These are phyloP conservation scores for Ips typographus DNA, from an alignment of 1,140 invertebrate genomes.

Conservation along the genomic window DNA sequence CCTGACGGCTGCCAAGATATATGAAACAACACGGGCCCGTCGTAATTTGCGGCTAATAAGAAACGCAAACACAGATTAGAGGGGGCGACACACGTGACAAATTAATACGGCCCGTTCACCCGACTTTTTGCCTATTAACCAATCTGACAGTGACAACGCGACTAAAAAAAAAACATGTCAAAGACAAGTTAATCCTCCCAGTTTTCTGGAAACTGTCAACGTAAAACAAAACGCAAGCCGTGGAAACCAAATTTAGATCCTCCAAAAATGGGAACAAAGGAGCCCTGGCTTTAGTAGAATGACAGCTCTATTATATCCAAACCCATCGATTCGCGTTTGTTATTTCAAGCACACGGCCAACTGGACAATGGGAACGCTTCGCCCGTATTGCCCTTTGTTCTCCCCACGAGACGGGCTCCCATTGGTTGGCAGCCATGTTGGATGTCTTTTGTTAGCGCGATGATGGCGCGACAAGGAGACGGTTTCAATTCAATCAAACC, in stretches of 20 bases:
- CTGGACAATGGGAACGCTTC: conserved; percentile 19
- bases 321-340: conserved; percentile 20
- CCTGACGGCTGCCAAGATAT: conserved; percentile 10
- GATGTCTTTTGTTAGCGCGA: conserved; percentile 24
- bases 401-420: conserved; percentile 6
- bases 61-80: conserved; percentile 39
- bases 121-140: too few relatives aligned
- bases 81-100: conserved; percentile 22
- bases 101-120: not conserved
- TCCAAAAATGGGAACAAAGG: too few relatives aligned
- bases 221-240: too few relatives aligned
- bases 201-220: too few relatives aligned
- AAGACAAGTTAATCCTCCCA: too few relatives aligned
- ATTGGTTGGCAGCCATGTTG: conserved; percentile 31
- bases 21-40: conserved; percentile 7
- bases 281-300: too few relatives aligned
- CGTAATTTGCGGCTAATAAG: conserved; percentile 34
- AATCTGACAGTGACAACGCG: too few relatives aligned
- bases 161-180: too few relatives aligned
- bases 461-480: not conserved
- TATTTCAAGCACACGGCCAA: conserved; percentile 23
- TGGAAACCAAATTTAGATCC: too few relatives aligned
- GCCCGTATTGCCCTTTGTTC: conserved; percentile 17
- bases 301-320: too few relatives aligned
- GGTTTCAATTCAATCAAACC: too few relatives aligned